These are phyloP conservation scores for Melanostoma scalare DNA, from an alignment of 2,888 invertebrate genomes.

Conservation along the genomic window DNA sequence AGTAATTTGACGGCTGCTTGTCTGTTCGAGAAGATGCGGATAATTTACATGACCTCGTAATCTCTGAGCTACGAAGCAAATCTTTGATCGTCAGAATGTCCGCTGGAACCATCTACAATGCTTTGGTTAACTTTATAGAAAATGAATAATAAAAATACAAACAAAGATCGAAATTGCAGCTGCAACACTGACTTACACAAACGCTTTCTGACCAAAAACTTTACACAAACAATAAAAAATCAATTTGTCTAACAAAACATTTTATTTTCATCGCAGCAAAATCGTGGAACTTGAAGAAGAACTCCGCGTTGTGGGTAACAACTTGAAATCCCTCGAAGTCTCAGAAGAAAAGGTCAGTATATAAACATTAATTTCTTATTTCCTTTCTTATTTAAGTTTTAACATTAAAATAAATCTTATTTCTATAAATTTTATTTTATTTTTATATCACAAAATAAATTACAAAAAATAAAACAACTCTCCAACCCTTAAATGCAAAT, in stretches of 20 bases:
- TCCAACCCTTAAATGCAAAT: constrained; percentile 45
- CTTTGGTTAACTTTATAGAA: too few relatives aligned
- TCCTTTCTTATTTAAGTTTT: constrained; percentile 15
- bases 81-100: too few relatives aligned
- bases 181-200: too few relatives aligned
- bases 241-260: neutral
- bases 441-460: constrained; percentile 75
- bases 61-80: too few relatives aligned
- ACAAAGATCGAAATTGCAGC: too few relatives aligned
- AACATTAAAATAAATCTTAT: constrained; percentile 28
- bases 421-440: constrained; percentile 6
- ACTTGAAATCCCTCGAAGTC: constrained; percentile 99
- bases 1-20: too few relatives aligned
- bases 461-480: constrained; percentile 74
- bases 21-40: too few relatives aligned
- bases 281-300: constrained; percentile 99
- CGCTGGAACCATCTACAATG: too few relatives aligned
- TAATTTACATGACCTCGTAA: too few relatives aligned
- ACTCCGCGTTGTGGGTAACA: constrained; percentile 99
- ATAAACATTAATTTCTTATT: constrained; percentile 5
- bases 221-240: too few relatives aligned
- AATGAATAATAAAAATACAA: too few relatives aligned
- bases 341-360: constrained; percentile 98
- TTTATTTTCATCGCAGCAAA: constrained; percentile 88
- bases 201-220: too few relatives aligned